Conservation (phyloP, 2,888 invertebrate species). For the Ceratothoa steindachneri region DNA sequence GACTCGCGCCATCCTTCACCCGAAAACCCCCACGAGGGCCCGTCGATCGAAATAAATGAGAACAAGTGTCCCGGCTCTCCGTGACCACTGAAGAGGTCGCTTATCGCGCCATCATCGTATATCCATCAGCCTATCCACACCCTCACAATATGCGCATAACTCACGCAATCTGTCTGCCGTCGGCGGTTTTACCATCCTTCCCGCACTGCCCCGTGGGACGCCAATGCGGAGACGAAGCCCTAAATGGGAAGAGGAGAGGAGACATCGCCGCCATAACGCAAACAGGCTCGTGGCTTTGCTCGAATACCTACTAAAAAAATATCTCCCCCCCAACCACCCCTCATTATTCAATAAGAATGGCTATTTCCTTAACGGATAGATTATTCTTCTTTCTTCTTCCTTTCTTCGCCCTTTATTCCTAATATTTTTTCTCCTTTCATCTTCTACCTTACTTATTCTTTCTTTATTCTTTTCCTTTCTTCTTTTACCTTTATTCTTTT, state of each 20-base stretch:
- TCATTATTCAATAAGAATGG: no score
- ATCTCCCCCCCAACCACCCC: no score
- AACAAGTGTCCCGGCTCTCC: not conserved
- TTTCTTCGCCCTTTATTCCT: not conserved
- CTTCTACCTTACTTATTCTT: not conserved
- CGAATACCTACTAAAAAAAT: no score
- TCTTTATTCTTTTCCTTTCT: no score
- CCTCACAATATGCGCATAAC: slow-evolving; percentile 13
- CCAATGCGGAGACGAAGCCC: no score
- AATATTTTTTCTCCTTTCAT: not conserved
- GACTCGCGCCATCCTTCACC: slow-evolving; percentile 2
- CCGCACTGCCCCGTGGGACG: not conserved
- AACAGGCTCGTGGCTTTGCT: no score
- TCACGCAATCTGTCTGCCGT: not conserved
- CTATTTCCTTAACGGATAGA: no score
- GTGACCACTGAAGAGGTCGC: not conserved
- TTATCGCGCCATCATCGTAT: not conserved
- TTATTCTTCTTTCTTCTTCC: not conserved
- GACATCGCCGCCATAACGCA: no score
- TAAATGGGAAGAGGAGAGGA: no score
- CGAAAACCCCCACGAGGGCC: not conserved
- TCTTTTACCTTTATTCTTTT: not conserved
- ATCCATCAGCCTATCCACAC: slow-evolving; percentile 13
- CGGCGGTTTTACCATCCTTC: not conserved
- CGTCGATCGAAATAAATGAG: not conserved